Evolutionary conservation across 2,797 vertebrate species (phyloP), one percentile per base, ranked within the genome.

Genomic region (Lates japonicus): DNA sequence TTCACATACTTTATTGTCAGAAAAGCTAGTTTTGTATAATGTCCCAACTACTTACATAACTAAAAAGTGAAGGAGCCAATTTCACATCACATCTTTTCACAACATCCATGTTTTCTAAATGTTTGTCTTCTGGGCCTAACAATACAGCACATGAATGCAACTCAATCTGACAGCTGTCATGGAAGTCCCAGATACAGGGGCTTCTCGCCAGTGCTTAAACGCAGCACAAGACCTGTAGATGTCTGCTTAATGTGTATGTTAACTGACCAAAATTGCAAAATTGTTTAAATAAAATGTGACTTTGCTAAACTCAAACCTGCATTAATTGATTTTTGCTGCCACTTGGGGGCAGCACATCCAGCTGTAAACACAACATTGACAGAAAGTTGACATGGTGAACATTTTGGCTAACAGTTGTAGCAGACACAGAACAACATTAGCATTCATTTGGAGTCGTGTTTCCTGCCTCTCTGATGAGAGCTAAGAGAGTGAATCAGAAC

Each of bases 291-390:
- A 48, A 29, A 29, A 31, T 65, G 29, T 46, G 59, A 64, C 68
- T 37, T 61, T 20, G 25, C 17, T 44, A 7, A 71, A 68, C 37
- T 16, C 14, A 19, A n/a, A 39, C 31, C 39, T 54, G 13, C 37
- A 64, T 52, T 25, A 8, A 63, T 25, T 48, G 9, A 4, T 52
- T 51, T 57, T 29, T 51, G 14, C 22, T 25, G 16, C 73, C 82
- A 78, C 80, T 52, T 55, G 65, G 64, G 60, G 74, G 48, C 75
- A 86, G 55, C 55, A 46, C 33, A 69, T 17, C 20, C 72, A 59
- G 2, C 19, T 48, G 4, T 46, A 41, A 74, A 62, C 41, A 19
- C 37, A 57, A 9, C 9, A 41, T 51, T 12, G 14, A 61, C 16
- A 35, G 19, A 17, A 55, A 55, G 54, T 7, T 31, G 20, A 41